phyloP scores from a whole-genome alignment of 2,797 vertebrate species.

The Gymnoscopelus microlampas region DNA sequence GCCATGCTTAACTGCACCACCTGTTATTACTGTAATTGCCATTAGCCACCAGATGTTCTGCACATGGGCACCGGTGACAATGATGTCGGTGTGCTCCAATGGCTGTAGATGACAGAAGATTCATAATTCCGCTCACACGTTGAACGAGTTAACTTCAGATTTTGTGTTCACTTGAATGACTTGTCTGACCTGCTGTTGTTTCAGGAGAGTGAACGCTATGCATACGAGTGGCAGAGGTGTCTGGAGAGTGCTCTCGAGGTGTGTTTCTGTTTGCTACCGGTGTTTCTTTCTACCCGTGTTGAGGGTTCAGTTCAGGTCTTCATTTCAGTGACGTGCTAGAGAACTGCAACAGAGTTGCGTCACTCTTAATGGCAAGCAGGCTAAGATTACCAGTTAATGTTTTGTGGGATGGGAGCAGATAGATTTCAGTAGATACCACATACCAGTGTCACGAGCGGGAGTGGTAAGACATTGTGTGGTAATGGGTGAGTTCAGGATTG shows the following conservation, averaged over 20 bases:
- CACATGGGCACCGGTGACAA: neutral
- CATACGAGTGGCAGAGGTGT: conserved; percentile 97
- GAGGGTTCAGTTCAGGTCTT: neutral
- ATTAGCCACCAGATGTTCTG: conserved; percentile 4
- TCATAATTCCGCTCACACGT: neutral
- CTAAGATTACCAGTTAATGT: too few species aligned
- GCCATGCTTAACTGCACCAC: neutral
- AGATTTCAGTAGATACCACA: too few species aligned
- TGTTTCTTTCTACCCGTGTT: neutral
- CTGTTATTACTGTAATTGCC: neutral
- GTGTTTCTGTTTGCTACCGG: conserved; percentile 60
- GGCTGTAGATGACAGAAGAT: neutral
- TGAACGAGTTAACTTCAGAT: neutral
- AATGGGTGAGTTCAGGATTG: too few species aligned
- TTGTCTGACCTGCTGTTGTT: conserved; percentile 34
- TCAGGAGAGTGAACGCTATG: conserved; percentile 97
- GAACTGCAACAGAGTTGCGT: too few species aligned
- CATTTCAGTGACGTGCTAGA: neutral
- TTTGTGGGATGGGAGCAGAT: too few species aligned
- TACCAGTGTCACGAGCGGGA: too few species aligned
- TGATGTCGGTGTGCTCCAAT: neutral
- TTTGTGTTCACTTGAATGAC: neutral
- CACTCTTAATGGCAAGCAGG: too few species aligned
- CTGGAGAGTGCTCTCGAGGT: conserved; percentile 94
- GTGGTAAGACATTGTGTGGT: too few species aligned